These are phyloP conservation scores for Xyliphius kryptos DNA, from an alignment of 2,113 vertebrate genomes.

Conservation along the genomic window DNA sequence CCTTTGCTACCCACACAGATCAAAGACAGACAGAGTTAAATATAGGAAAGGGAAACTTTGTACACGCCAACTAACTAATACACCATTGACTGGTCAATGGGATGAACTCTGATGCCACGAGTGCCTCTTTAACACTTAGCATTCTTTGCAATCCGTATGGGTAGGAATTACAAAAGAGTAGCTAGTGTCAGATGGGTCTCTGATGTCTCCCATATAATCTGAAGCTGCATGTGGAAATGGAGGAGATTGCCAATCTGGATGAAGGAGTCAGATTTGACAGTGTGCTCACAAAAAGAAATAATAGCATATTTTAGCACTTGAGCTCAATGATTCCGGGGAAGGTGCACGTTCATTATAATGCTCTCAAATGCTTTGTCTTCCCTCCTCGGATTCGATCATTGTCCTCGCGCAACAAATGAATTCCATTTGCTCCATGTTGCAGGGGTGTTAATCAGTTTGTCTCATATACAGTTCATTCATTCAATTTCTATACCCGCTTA, in stretches of 20 bases:
- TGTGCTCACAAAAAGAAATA: no score
- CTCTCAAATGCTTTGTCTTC: no score
- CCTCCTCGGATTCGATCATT: no score
- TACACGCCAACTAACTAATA: conserved; percentile 23
- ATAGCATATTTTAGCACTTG: no score
- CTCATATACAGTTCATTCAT: no score
- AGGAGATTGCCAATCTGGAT: neutral
- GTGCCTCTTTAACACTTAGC: neutral
- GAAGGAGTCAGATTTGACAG: conserved; percentile 3
- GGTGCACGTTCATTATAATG: no score
- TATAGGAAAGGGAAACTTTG: conserved; percentile 48
- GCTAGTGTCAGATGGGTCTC: neutral
- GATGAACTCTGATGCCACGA: conserved; percentile 1
- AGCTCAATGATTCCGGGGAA: no score
- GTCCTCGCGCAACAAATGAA: no score
- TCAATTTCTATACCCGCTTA: no score
- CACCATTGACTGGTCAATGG: conserved; percentile 1
- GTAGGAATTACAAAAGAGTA: neutral
- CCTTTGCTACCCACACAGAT: conserved; percentile 52
- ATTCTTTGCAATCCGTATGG: neutral
- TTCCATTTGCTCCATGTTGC: no score
- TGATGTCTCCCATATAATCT: no score
- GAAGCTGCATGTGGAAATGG: neutral
- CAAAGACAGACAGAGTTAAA: conserved; percentile 48
- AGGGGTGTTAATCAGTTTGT: no score